A percentile compares a stretch with the other conserved stretches of the same genome.
Conservation (phyloP, 2,797 vertebrate species). For the Neosilurus mollespiculum region DNA sequence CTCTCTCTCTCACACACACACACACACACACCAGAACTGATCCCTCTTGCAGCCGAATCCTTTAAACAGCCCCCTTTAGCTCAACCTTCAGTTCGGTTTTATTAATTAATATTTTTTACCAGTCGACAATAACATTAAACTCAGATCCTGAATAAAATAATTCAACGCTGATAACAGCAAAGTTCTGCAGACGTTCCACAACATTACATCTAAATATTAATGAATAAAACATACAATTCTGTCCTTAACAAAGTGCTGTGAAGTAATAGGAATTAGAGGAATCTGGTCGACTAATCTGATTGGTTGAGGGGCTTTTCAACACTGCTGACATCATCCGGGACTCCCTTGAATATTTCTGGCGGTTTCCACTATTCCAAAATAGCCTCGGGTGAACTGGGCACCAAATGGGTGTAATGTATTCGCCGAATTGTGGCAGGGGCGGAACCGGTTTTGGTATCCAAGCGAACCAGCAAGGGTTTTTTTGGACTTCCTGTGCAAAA, state of each 20-base stretch:
- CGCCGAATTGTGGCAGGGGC: too few relatives aligned
- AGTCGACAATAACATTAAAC: background rate
- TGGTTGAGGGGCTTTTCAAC: too few relatives aligned
- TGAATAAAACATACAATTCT: background rate
- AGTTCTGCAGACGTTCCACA: background rate
- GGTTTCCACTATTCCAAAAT: too few relatives aligned
- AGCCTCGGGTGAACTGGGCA: too few relatives aligned
- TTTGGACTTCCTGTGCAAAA: too few relatives aligned
- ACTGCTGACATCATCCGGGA: too few relatives aligned
- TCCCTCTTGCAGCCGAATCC: slow-evolving; percentile 15
- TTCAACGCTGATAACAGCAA: background rate
- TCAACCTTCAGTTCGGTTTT: background rate
- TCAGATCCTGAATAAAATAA: background rate
- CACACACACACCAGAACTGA: slow-evolving; percentile 21
- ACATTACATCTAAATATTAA: background rate
- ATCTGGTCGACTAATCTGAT: too few relatives aligned
- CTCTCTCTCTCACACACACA: background rate
- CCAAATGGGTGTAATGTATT: too few relatives aligned
- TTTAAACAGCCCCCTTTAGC: background rate
- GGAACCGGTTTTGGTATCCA: too few relatives aligned
- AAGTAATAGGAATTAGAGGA: background rate
- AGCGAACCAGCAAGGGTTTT: too few relatives aligned
- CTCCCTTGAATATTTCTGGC: too few relatives aligned
- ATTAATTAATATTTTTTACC: too few relatives aligned
- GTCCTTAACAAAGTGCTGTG: background rate